A percentile compares a stretch with the other conserved stretches of the same genome.
phyloP scores from a whole-genome alignment of 2,888 invertebrate genomes.

The Clistopyga incitator region DNA sequence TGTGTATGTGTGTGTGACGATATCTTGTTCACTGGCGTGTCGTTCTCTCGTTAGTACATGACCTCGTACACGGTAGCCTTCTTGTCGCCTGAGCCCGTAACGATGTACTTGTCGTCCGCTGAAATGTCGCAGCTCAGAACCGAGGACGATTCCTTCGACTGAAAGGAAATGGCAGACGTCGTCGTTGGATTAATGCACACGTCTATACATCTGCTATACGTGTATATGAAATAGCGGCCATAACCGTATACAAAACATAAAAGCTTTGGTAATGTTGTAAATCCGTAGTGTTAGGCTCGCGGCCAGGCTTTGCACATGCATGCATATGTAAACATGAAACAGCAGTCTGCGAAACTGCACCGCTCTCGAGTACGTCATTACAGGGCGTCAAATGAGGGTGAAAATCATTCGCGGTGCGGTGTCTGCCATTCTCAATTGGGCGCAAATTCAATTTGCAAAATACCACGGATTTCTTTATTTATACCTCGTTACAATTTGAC shows the following conservation, averaged over 20 bases:
- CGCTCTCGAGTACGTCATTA: conserved; percentile 52
- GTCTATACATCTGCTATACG: background rate
- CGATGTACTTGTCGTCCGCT: conserved; percentile 98
- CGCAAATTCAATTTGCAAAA: conserved; percentile 16
- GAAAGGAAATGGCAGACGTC: conserved; percentile 75
- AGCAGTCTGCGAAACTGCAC: conserved; percentile 12
- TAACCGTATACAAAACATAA: conserved; percentile 26
- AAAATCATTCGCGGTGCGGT: background rate
- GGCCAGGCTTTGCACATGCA: conserved; percentile 20
- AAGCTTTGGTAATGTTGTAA: conserved; percentile 48
- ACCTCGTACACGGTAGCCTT: conserved; percentile 99
- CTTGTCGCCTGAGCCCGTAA: conserved; percentile 99
- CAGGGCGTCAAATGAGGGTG: conserved; percentile 25
- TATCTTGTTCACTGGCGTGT: conserved; percentile 43
- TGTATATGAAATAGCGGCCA: conserved; percentile 17
- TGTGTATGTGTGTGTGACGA: conserved; percentile 32
- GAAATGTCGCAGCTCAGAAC: conserved; percentile 99
- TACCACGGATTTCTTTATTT: background rate
- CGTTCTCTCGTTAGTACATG: conserved; percentile 87
- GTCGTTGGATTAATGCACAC: conserved; percentile 40
- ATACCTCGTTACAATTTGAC: background rate
- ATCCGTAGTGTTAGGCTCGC: conserved; percentile 24
- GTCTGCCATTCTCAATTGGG: background rate
- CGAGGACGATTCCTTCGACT: conserved; percentile 98
- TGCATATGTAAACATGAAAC: conserved; percentile 30